A percentile compares a stretch with the other conserved stretches of the same genome.
These are phyloP conservation scores for Mormoops blainvillei DNA, from an alignment of 2,113 vertebrate genomes.

Conservation along the genomic window DNA sequence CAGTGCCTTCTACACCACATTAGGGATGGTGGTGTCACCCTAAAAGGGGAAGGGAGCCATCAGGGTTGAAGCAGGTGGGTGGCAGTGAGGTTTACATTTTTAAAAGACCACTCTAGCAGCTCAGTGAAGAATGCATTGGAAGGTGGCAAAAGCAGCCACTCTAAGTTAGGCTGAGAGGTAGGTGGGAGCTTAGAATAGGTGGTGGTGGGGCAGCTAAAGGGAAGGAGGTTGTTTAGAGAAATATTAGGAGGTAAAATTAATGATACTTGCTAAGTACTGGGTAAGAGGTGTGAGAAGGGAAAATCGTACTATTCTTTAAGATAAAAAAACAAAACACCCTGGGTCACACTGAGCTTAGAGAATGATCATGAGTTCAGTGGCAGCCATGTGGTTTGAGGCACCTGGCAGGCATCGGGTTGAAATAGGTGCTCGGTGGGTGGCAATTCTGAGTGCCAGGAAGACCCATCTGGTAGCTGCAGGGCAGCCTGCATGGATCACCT, in stretches of 20 bases:
- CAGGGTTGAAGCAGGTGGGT: neutral
- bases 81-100: neutral
- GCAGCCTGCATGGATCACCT: neutral
- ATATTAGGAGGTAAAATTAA: neutral
- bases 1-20: neutral
- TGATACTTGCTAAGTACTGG: neutral
- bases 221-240: neutral
- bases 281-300: neutral
- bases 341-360: neutral
- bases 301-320: neutral
- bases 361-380: neutral
- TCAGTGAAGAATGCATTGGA: neutral
- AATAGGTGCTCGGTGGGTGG: neutral
- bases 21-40: neutral
- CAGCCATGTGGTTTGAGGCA: neutral
- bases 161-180: neutral
- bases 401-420: neutral
- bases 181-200: neutral
- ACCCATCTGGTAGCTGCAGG: neutral
- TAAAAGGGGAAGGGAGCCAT: neutral
- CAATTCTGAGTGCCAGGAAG: neutral
- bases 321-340: neutral
- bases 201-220: neutral
- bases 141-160: neutral
- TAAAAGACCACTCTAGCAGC: neutral